Conservation (phyloP, 92 coral and sea anemone species). For the Zoanthus gigantus region DNA sequence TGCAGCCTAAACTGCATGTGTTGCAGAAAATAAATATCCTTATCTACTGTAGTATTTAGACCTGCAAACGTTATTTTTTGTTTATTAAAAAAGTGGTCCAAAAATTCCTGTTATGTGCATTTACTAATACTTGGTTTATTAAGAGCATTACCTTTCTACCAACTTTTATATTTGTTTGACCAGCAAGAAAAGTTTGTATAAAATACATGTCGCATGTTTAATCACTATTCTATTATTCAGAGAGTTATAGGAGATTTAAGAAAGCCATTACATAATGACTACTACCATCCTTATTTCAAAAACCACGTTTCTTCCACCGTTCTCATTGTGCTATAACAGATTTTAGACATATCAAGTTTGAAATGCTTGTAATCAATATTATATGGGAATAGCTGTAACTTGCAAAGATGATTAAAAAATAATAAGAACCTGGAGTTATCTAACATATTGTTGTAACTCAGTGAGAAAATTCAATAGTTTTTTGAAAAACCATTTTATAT, state of each 20-base stretch:
- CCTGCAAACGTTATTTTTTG: not conserved
- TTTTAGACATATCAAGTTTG: too few species aligned
- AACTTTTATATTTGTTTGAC: not conserved
- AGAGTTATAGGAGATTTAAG: not conserved
- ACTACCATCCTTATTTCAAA: not conserved
- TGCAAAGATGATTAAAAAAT: too few species aligned
- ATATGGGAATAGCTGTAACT: too few species aligned
- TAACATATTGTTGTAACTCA: too few species aligned
- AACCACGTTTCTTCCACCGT: too few species aligned
- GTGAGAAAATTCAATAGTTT: too few species aligned
- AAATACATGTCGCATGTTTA: not conserved
- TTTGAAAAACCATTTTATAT: too few species aligned
- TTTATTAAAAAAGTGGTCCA: not conserved
- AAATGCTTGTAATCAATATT: too few species aligned
- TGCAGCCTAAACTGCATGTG: not conserved
- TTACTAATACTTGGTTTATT: not conserved
- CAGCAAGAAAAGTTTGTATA: not conserved
- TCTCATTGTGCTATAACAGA: too few species aligned
- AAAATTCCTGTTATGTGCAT: not conserved
- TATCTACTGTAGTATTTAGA: not conserved
- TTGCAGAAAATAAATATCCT: slow-evolving; percentile 10
- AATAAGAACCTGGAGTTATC: too few species aligned
- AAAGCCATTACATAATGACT: not conserved
- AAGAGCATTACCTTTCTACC: not conserved
- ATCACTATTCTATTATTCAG: not conserved